These are phyloP conservation scores for Salmo trutta DNA, from an alignment of 2,797 vertebrate species.

Conservation along the genomic window DNA sequence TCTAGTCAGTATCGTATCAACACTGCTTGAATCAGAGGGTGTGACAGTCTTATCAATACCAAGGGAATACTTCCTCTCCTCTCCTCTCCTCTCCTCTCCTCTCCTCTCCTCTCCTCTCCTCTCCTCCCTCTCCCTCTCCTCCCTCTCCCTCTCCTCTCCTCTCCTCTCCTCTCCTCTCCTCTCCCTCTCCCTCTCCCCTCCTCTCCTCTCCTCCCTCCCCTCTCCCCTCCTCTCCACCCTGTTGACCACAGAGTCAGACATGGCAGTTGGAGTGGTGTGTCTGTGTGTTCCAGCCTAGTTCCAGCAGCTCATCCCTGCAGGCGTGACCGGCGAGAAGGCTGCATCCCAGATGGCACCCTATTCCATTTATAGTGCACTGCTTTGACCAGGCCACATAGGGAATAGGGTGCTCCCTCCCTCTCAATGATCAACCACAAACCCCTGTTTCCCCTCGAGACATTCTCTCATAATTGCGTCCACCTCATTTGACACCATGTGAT, in stretches of 20 bases:
- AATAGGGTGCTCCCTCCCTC: background rate
- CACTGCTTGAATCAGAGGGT: background rate
- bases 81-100: too few relatives aligned
- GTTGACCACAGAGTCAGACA: background rate
- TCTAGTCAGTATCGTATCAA: conserved; percentile 1
- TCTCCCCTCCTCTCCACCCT: background rate
- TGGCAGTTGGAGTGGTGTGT: conserved; percentile 24
- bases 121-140: background rate
- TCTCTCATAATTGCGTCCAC: conserved; percentile 50
- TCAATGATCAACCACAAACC: conserved; percentile 1
- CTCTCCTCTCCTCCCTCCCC: background rate
- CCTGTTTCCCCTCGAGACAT: conserved; percentile 30
- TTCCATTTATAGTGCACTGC: background rate
- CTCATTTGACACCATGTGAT: conserved; percentile 50
- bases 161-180: too few relatives aligned
- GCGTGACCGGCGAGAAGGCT: background rate
- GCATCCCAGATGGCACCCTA: background rate
- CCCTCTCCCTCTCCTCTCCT: background rate
- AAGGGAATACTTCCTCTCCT: conserved; percentile 21
- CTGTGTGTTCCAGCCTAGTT: background rate
- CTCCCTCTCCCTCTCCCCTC: too few relatives aligned
- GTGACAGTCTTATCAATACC: conserved; percentile 30
- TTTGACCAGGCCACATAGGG: background rate
- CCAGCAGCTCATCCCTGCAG: background rate
- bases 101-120: too few relatives aligned